Evolutionary conservation across 1,140 invertebrate species (phyloP), one percentile per base, ranked within the genome.

Genomic region (Neuroterus valhalla): DNA sequence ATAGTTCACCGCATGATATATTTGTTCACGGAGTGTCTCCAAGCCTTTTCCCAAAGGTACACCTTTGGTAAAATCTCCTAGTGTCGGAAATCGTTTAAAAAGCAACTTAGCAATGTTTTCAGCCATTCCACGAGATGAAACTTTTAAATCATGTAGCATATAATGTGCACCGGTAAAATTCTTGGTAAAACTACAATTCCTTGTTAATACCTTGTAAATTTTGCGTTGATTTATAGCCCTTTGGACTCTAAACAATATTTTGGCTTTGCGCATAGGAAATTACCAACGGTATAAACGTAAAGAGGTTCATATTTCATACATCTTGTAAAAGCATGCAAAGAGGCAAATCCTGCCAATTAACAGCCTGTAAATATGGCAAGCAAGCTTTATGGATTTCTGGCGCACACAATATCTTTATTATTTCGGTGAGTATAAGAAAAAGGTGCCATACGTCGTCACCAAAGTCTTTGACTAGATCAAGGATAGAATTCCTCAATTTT

Each of bases 391-490:
- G 45, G n/a, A 72, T 31, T 46, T 42, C 1, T 31, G 66, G 62
- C 3, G 71, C 50, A 42, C 71, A 66, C n/a, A 67, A 31, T 14
- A 68, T 31, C 10, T 17, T 8, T 26, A 52, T 66, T 23, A 72
- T 26, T 66, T 72, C 42, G 12, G 42, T 17, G 44, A 72, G 55
- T 26, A 17, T 14, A 11, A 67, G 48, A 14, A 72, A 62, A 43
- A 72, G 66, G 38, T 46, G 67, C 72, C 74, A 78, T 45, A 71
- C 68, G n/a, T 73, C 48, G 46, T 77, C 50, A 19, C 74, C n/a
- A 26, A 72, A 42, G 72, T 79, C 50, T 71, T 75, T n/a, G 2
- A 81, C 46, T 55, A 55, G 50, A 19, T 74, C 72, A 4, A 23
- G 0, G 15, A 81, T 72, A 15, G n/a, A n/a, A 78, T 48, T 2